These are phyloP conservation scores for Rhagonycha fulva DNA, from an alignment of 2,888 invertebrate genomes.

Conservation along the genomic window DNA sequence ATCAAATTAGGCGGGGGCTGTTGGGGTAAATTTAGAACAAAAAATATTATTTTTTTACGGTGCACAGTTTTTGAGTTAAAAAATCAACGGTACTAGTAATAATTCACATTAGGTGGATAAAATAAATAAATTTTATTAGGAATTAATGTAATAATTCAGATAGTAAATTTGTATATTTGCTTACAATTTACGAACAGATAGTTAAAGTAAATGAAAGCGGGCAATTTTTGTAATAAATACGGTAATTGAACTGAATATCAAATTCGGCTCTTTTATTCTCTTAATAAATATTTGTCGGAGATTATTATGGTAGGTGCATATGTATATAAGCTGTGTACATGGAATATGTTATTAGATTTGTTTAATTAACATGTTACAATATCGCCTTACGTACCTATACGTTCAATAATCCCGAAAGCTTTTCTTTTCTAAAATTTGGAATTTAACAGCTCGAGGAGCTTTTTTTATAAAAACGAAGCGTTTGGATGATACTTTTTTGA, in stretches of 20 bases:
- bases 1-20: no score
- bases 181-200: not conserved
- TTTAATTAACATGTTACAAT: conserved; percentile 16
- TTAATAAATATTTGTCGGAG: conserved; percentile 21
- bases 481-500: not conserved
- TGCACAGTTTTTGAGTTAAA: not conserved
- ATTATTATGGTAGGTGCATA: conserved; percentile 19
- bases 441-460: not conserved
- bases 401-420: not conserved
- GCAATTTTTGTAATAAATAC: not conserved
- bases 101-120: not conserved
- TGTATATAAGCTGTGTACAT: conserved; percentile 14
- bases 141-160: not conserved
- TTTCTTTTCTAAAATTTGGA: not conserved
- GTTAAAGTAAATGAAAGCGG: not conserved
- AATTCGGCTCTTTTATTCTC: conserved; percentile 16
- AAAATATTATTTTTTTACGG: not conserved
- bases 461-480: not conserved
- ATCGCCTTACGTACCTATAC: not conserved
- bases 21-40: no score
- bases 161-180: not conserved
- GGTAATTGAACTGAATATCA: not conserved
- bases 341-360: conserved; percentile 14
- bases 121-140: not conserved
- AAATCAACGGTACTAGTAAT: no score